phyloP scores from a whole-genome alignment of 2,113 vertebrate species.

The Oryzias javanicus region DNA sequence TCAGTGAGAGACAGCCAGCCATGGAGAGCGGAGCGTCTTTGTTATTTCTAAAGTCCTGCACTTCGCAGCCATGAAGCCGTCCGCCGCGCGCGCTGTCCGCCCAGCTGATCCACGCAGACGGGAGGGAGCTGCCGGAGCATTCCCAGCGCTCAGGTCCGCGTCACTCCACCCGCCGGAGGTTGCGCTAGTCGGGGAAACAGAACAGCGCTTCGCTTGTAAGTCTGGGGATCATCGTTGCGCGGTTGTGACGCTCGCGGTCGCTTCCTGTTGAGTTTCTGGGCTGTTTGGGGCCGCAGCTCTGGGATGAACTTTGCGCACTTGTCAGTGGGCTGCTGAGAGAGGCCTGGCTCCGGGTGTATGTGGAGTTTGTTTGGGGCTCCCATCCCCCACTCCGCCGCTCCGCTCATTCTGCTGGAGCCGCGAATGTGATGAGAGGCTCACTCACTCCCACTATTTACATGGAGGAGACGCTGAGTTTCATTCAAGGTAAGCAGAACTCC shows the following conservation, averaged over 20 bases:
- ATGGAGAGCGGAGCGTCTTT: slow-evolving; percentile 79
- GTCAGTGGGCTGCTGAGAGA: slow-evolving; percentile 72
- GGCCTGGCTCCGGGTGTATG: slow-evolving; percentile 43
- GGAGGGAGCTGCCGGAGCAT: slow-evolving; percentile 62
- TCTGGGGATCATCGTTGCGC: slow-evolving; percentile 36
- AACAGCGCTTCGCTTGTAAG: slow-evolving; percentile 61
- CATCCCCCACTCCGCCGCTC: slow-evolving; percentile 77
- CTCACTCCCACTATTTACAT: slow-evolving; percentile 43
- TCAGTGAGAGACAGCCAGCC: slow-evolving; percentile 72
- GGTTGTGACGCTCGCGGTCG: slow-evolving; percentile 30
- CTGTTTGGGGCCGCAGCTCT: slow-evolving; percentile 20
- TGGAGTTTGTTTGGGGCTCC: slow-evolving; percentile 77
- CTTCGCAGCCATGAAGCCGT: slow-evolving; percentile 69
- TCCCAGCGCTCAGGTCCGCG: slow-evolving; percentile 75
- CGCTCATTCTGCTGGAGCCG: slow-evolving; percentile 72
- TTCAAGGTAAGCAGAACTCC: no score
- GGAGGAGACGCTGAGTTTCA: slow-evolving; percentile 7
- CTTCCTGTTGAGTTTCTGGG: slow-evolving; percentile 7
- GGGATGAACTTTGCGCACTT: slow-evolving; percentile 75
- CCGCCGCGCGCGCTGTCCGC: slow-evolving; percentile 43
- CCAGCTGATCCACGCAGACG: slow-evolving; percentile 66
- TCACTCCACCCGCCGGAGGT: slow-evolving; percentile 62
- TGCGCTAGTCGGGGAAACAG: slow-evolving; percentile 70
- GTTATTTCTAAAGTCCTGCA: slow-evolving; percentile 78
- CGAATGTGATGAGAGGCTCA: slow-evolving; percentile 75